These are phyloP conservation scores for Cremastinae sp. DNA, from an alignment of 2,888 invertebrate genomes.

Conservation along the genomic window DNA sequence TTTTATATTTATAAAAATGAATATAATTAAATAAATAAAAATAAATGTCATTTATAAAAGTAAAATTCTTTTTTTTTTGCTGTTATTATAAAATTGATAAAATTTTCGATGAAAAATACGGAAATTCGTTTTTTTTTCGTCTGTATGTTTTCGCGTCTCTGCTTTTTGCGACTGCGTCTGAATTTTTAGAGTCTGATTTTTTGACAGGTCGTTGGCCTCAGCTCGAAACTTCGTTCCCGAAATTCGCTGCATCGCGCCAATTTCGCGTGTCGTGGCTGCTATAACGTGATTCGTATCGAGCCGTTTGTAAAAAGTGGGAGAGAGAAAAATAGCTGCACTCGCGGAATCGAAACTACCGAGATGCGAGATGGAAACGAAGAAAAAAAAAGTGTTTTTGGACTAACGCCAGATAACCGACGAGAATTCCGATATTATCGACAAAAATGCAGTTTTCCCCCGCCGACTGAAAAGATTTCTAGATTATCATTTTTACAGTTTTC, in stretches of 20 bases:
- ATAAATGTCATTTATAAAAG: too few species aligned
- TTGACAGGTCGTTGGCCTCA: constrained; percentile 43
- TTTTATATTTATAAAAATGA: too few species aligned
- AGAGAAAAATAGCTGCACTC: constrained; percentile 14
- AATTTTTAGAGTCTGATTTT: too few species aligned
- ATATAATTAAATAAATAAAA: too few species aligned
- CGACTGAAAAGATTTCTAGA: constrained; percentile 10
- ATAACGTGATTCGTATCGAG: constrained; percentile 49
- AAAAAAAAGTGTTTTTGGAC: constrained; percentile 17
- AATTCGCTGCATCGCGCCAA: constrained; percentile 26
- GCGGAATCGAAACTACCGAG: neutral
- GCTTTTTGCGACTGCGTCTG: too few species aligned
- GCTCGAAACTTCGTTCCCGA: constrained; percentile 18
- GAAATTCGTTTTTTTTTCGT: too few species aligned
- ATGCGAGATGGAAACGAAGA: neutral
- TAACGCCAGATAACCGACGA: constrained; percentile 33
- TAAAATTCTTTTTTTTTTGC: too few species aligned
- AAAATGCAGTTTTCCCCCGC: constrained; percentile 4
- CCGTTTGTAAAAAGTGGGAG: too few species aligned
- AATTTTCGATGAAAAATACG: too few species aligned
- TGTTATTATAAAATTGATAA: too few species aligned
- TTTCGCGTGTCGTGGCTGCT: constrained; percentile 8
- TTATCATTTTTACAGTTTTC: too few species aligned
- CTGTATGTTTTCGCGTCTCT: too few species aligned
- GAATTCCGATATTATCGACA: neutral